phyloP scores from a whole-genome alignment of 2,797 vertebrate species.

The Oceanodroma leucorhoa region DNA sequence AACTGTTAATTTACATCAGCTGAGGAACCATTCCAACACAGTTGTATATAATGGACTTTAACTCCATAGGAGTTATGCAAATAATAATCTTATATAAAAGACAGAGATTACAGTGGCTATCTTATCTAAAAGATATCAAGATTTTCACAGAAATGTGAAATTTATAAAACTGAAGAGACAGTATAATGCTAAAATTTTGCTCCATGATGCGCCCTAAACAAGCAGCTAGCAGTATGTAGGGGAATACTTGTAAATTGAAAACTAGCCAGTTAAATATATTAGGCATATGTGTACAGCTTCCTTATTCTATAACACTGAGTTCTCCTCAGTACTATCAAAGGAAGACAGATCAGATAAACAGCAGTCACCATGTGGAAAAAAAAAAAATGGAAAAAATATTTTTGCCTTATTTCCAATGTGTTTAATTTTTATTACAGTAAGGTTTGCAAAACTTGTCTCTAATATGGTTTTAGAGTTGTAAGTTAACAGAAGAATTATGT shows the following conservation, averaged over 20 bases:
- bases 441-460: background rate
- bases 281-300: background rate
- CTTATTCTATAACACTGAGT: background rate
- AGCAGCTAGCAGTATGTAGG: background rate
- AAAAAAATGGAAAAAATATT: background rate
- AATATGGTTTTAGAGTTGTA: background rate
- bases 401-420: background rate
- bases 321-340: background rate
- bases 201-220: background rate
- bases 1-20: background rate
- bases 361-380: background rate
- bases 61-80: background rate
- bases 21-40: background rate
- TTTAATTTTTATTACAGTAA: background rate
- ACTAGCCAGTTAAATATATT: background rate
- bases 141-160: background rate
- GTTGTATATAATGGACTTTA: background rate
- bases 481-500: background rate
- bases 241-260: background rate
- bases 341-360: background rate
- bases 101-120: background rate
- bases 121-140: background rate
- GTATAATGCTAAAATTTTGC: background rate
- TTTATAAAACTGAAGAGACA: background rate
- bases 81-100: background rate